These are phyloP conservation scores for Apostichopus parvimensis DNA, from an alignment of 35 echinoderm and acorn worm species.

Conservation along the genomic window DNA sequence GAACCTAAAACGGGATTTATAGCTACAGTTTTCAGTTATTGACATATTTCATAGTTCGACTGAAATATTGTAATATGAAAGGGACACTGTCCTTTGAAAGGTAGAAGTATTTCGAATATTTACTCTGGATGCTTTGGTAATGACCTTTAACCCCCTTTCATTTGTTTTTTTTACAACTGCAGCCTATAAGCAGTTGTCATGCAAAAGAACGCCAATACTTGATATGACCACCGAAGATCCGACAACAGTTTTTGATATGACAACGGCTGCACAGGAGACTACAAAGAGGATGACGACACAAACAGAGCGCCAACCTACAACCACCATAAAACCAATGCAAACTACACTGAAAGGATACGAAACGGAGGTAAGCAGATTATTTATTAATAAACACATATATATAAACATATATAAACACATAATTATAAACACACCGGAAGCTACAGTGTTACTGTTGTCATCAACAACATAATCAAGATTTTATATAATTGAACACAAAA, in stretches of 20 bases:
- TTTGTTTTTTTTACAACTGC: background rate
- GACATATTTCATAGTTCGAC: too few relatives aligned
- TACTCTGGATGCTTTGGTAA: background rate
- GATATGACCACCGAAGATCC: conserved; percentile 2
- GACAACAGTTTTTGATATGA: conserved; percentile 12
- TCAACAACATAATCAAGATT: too few relatives aligned
- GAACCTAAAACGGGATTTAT: too few relatives aligned
- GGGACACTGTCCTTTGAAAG: too few relatives aligned
- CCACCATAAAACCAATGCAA: background rate
- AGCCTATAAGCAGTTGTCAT: background rate
- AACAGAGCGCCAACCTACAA: background rate
- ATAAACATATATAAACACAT: background rate
- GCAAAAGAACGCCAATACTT: background rate
- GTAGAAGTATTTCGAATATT: too few relatives aligned
- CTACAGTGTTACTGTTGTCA: too few relatives aligned
- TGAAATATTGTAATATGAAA: too few relatives aligned
- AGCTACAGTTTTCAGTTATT: too few relatives aligned
- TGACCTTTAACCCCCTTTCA: background rate
- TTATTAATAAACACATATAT: background rate
- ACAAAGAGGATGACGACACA: background rate
- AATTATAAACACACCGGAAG: too few relatives aligned
- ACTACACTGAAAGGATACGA: background rate
- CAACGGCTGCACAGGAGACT: conserved; percentile 26
- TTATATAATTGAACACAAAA: too few relatives aligned
- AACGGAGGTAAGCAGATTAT: background rate